Evolutionary conservation across 2,888 invertebrate species (phyloP).

Genomic region (Rhingia campestris): DNA sequence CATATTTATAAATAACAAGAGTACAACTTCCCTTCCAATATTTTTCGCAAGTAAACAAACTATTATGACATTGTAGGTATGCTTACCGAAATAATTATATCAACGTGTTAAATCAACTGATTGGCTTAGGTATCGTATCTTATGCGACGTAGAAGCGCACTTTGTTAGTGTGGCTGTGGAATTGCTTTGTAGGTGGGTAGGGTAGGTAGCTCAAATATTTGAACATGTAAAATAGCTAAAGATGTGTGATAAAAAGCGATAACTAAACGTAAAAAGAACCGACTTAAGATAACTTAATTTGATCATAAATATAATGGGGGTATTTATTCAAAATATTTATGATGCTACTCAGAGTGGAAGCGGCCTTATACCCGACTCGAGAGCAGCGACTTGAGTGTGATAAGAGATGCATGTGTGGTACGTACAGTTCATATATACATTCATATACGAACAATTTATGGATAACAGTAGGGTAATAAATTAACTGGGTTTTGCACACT

Average conservation of each 20-base stretch:
- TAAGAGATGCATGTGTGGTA: neutral
- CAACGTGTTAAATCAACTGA: constrained; percentile 20
- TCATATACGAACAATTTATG: no score
- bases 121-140: neutral
- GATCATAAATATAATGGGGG: neutral
- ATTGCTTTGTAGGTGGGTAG: neutral
- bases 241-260: constrained; percentile 21
- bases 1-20: constrained; percentile 37
- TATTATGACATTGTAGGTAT: neutral
- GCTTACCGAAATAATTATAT: constrained; percentile 10
- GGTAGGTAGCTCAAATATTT: constrained; percentile 4
- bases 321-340: neutral
- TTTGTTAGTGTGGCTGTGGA: neutral
- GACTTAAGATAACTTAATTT: constrained; percentile 8
- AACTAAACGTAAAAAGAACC: constrained; percentile 15
- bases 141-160: constrained; percentile 18
- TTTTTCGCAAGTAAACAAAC: constrained; percentile 47
- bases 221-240: constrained; percentile 8
- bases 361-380: neutral
- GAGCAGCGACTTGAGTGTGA: neutral
- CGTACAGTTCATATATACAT: no score
- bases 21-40: constrained; percentile 25
- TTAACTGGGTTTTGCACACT: no score
- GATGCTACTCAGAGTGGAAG: neutral
- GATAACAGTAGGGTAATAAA: no score